A percentile compares a stretch with the other conserved stretches of the same genome.
Conservation (phyloP, 2,888 invertebrate species). For the Epinotia nisella region DNA sequence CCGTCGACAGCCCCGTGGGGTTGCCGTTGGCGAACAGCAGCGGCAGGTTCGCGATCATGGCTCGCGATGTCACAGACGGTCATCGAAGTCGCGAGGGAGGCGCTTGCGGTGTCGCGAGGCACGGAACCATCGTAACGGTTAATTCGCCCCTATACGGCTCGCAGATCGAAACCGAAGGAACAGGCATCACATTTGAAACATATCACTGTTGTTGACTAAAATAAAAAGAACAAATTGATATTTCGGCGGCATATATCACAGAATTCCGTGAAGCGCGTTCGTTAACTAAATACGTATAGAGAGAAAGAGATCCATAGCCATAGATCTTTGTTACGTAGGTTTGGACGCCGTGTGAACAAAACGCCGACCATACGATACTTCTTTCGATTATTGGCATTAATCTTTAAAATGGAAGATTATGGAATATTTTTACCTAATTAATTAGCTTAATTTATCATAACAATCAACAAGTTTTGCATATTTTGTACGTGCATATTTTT, state of each 20-base stretch:
- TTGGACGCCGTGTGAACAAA: constrained; percentile 37
- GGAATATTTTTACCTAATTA: not conserved
- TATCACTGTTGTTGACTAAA: constrained; percentile 48
- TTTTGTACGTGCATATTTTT: not conserved
- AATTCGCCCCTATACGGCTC: constrained; percentile 64
- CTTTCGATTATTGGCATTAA: constrained; percentile 9
- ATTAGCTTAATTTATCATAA: not conserved
- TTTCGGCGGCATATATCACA: constrained; percentile 58
- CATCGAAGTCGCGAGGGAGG: constrained; percentile 74
- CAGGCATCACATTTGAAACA: constrained; percentile 57
- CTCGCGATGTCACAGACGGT: constrained; percentile 74
- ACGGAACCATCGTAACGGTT: constrained; percentile 69
- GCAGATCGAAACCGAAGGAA: constrained; percentile 52
- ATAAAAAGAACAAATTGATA: constrained; percentile 50
- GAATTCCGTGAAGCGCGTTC: constrained; percentile 65
- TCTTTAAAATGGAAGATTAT: not conserved
- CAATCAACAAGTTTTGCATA: not conserved
- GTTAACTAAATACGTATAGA: constrained; percentile 58
- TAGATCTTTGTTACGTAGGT: constrained; percentile 50
- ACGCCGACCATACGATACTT: constrained; percentile 23
- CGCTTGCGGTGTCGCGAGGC: constrained; percentile 73
- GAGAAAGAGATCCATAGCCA: constrained; percentile 71
- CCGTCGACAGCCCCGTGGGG: constrained; percentile 87
- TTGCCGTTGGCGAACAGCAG: constrained; percentile 89
- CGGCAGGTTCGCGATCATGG: constrained; percentile 90